Conservation (phyloP, 2,113 vertebrate species). For the Erpornis zantholeuca region DNA sequence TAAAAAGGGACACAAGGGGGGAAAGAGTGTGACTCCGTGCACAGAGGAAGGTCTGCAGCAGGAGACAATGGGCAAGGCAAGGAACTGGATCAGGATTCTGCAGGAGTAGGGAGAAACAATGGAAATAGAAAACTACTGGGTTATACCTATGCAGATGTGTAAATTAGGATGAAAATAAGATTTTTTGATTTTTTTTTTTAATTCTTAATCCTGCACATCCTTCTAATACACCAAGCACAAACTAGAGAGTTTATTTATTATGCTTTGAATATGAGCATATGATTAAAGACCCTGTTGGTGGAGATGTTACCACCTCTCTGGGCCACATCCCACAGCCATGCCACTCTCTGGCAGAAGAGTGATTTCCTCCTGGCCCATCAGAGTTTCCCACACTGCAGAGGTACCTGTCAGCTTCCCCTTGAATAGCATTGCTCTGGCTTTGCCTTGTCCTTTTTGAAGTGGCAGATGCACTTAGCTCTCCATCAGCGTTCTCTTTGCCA, state of each 20-base stretch:
- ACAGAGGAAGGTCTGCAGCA: background rate
- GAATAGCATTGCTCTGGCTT: background rate
- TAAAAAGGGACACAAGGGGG: background rate
- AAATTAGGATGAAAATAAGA: background rate
- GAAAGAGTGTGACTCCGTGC: background rate
- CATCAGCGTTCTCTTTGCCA: background rate
- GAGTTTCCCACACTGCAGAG: background rate
- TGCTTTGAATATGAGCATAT: background rate
- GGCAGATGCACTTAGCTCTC: background rate
- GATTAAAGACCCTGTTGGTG: background rate
- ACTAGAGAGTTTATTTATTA: background rate
- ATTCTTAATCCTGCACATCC: background rate
- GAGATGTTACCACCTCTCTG: background rate
- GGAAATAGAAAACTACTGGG: background rate
- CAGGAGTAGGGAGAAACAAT: background rate
- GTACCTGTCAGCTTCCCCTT: background rate
- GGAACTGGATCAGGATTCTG: background rate
- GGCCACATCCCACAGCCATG: accelerated
- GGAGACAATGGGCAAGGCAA: background rate
- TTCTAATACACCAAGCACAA: background rate
- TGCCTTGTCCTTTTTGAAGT: background rate
- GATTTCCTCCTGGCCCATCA: background rate
- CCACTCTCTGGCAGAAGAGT: background rate
- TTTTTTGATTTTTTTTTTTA: background rate
- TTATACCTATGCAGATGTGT: background rate